Conservation (phyloP, 2,888 invertebrate genomes). For the Cephus runcator region DNA sequence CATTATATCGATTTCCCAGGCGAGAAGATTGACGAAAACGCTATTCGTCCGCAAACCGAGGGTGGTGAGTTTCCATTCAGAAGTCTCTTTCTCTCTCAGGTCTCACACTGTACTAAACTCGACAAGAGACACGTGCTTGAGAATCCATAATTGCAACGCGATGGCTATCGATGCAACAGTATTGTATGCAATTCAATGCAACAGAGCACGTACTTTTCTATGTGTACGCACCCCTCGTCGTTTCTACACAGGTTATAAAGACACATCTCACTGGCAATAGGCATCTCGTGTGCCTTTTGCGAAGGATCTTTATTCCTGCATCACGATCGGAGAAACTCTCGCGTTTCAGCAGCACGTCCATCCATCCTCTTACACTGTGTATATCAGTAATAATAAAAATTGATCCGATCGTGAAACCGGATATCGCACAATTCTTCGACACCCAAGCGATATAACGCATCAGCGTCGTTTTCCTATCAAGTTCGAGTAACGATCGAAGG, state of each 20-base stretch:
- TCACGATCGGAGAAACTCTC: background rate
- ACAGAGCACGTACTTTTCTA: background rate
- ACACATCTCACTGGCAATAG: background rate
- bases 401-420: background rate
- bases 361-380: background rate
- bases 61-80: slow-evolving; percentile 35
- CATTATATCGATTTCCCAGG: slow-evolving; percentile 29
- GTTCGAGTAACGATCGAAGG: background rate
- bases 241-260: background rate
- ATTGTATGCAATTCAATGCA: background rate
- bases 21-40: slow-evolving; percentile 58
- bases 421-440: background rate
- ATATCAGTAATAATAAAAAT: background rate
- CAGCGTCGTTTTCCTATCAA: background rate
- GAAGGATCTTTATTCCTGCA: background rate
- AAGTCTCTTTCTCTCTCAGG: background rate
- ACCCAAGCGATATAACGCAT: background rate
- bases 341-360: background rate
- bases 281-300: background rate
- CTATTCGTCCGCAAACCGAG: slow-evolving; percentile 50
- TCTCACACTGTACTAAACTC: background rate
- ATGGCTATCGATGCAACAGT: background rate
- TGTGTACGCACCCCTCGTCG: background rate
- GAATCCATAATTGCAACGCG: background rate
- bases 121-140: background rate